Percentiles rank a stretch among this genome's conserved stretches.
phyloP scores from a whole-genome alignment of 2,797 vertebrate genomes.

The Chiroxiphia lanceolata region DNA sequence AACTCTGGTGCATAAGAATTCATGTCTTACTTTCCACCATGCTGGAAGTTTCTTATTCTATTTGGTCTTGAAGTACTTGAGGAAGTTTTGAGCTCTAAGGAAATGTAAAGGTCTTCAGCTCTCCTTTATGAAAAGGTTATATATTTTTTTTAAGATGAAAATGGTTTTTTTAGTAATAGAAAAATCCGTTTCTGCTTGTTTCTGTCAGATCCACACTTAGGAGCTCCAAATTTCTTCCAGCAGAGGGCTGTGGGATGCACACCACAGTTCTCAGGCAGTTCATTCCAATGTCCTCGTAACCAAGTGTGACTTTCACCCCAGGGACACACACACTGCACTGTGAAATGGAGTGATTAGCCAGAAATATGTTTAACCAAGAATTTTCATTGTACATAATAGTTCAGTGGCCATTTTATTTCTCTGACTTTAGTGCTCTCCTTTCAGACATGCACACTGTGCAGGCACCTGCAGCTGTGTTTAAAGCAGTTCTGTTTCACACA shows the following conservation, averaged over 20 bases:
- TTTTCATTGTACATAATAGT: background rate
- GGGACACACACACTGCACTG: background rate
- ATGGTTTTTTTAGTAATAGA: background rate
- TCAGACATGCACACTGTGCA: background rate
- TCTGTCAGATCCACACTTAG: background rate
- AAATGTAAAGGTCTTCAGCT: background rate
- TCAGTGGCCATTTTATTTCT: background rate
- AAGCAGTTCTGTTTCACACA: background rate
- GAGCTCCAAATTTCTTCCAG: background rate
- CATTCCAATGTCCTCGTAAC: background rate
- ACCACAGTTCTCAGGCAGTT: background rate
- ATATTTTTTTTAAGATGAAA: background rate
- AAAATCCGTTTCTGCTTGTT: background rate
- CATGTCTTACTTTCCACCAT: background rate
- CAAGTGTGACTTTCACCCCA: background rate
- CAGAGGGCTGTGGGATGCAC: background rate
- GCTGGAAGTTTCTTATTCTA: background rate
- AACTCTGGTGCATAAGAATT: background rate
- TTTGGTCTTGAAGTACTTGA: background rate
- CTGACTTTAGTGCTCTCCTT: background rate
- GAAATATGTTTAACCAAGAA: background rate
- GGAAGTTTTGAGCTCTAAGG: background rate
- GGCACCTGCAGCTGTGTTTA: conserved; percentile 33
- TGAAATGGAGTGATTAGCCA: background rate
- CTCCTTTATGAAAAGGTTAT: background rate